These are phyloP conservation scores for Ammodytes marinus DNA, from an alignment of 2,113 vertebrate genomes.

Conservation along the genomic window DNA sequence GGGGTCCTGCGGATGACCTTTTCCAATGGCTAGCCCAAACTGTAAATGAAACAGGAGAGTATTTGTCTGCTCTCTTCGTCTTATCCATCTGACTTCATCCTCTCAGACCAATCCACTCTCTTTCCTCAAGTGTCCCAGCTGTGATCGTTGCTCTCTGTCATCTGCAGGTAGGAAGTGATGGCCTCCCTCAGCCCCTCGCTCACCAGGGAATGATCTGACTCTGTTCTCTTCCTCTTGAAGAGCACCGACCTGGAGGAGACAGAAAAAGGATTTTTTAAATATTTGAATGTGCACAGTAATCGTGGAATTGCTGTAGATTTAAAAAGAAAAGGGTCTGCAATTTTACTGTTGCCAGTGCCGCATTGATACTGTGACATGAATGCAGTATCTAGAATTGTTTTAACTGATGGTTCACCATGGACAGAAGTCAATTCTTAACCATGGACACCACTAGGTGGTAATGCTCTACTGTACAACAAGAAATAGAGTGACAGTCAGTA, in stretches of 20 bases:
- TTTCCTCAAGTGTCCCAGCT: conserved; percentile 65
- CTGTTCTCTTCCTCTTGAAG: conserved; percentile 64
- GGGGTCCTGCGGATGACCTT: background rate
- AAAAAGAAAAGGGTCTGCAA: background rate
- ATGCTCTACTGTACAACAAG: background rate
- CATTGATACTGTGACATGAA: background rate
- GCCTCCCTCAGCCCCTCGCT: conserved; percentile 90
- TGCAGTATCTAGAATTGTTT: background rate
- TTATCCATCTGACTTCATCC: conserved; percentile 3
- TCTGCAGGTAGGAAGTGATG: conserved; percentile 89
- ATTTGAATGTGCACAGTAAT: background rate
- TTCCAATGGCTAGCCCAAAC: background rate
- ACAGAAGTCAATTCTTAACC: background rate
- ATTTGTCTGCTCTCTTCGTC: background rate
- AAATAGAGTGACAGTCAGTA: conserved; percentile 38
- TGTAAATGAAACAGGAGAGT: conserved; percentile 7
- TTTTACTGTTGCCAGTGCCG: background rate
- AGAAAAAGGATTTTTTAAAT: background rate
- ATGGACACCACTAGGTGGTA: background rate
- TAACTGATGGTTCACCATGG: background rate
- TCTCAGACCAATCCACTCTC: background rate
- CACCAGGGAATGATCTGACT: conserved; percentile 79
- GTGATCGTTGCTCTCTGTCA: conserved; percentile 69
- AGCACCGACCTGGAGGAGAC: conserved; percentile 81
- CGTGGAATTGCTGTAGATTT: background rate